Evolutionary conservation across 1,140 invertebrate genomes (phyloP), one percentile per base, ranked within the genome.

Genomic region (Drosophila yakuba): DNA sequence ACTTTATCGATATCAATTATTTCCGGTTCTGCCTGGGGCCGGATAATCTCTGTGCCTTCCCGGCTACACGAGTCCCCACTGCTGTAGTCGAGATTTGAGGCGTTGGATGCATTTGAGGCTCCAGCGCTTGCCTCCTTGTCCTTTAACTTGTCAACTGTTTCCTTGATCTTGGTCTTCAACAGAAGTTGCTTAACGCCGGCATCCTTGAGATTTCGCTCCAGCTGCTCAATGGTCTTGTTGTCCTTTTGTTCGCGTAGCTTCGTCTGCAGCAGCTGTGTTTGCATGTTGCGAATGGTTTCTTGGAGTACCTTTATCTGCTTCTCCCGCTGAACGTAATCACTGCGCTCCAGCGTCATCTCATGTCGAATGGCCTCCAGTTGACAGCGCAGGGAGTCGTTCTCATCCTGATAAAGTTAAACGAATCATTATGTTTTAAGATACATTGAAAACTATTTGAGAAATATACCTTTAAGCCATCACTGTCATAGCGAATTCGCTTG

Each of bases 281-380:
- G 96, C 95, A 97, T 96, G 38, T 95, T 96, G 80, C 97, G 95
- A 44, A 97, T 92, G 1, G 96, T 96, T 85, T 97, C 95, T 80
- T 97, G 96, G 50, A 93, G 59, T 28, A 93, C 92, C 60, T 93
- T 92, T 17, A 93, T 93, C 72, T 93, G 92, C 48, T 93, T 92
- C n/a, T 91, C 90, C 44, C 92, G 91, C 35, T 89, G 90, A 23
- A 94, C 93, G 7, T 94, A 71, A 58, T 95, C 96, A 62, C 93
- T 92, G 94, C 96, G 93, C 80, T 95, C 93, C 80, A 96, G 79
- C 91, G 95, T 93, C 92, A 96, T 96, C 93, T 98, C 98, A 93
- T 98, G 98, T 91, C 98, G 98, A 78, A 98, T 98, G 0, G 97
- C 98, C 93, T 98, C 97, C 75, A 99, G 91, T 93, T 99, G 97